Evolutionary conservation across 2,888 invertebrate species (phyloP).

Genomic region (Spilarctia lutea): DNA sequence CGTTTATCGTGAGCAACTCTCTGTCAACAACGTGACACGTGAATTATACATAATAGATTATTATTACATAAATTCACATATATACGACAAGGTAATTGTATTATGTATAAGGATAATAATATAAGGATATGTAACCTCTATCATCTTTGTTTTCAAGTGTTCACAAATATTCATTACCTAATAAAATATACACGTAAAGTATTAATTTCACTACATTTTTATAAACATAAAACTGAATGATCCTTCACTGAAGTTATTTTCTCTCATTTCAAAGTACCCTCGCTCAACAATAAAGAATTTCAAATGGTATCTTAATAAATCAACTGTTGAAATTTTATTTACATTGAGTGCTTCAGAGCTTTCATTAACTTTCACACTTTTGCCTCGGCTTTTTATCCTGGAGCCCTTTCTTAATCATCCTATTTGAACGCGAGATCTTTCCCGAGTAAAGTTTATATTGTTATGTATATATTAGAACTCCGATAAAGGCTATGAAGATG

Average conservation of each 20-base stretch:
- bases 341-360: conserved; percentile 21
- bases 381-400: conserved; percentile 25
- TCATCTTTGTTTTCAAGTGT: neutral
- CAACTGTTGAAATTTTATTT: conserved; percentile 13
- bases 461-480: neutral
- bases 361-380: conserved; percentile 31
- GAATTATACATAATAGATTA: neutral
- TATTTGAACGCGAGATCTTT: neutral
- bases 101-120: neutral
- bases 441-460: neutral
- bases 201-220: neutral
- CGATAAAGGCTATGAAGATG: neutral
- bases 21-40: no score
- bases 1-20: no score
- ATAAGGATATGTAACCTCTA: neutral
- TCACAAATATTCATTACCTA: neutral
- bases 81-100: neutral
- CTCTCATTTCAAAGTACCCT: neutral
- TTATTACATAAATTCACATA: neutral
- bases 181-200: neutral
- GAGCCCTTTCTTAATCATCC: conserved; percentile 23
- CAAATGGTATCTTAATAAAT: conserved; percentile 8
- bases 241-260: neutral
- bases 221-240: neutral
- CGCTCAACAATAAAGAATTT: neutral